Conservation (phyloP, 2,797 vertebrate genomes). For the Enteromius paludinosus region DNA sequence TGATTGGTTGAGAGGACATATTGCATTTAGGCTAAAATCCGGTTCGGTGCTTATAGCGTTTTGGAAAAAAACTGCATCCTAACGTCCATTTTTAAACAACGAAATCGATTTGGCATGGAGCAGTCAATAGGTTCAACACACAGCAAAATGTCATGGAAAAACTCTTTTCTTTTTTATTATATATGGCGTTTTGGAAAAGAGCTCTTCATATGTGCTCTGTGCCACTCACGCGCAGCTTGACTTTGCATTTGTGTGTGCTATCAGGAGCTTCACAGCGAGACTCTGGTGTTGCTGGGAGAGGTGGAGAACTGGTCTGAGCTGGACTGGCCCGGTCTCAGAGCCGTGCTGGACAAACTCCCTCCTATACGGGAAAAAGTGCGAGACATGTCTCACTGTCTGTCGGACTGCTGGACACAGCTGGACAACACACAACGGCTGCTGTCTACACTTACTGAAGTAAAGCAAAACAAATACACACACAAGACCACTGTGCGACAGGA, state of each 20-base stretch:
- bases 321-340: conserved; percentile 75
- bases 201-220: no score
- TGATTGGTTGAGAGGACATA: no score
- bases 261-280: conserved; percentile 80
- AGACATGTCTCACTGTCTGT: conserved; percentile 81
- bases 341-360: conserved; percentile 73
- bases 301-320: conserved; percentile 79
- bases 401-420: conserved; percentile 81
- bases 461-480: background rate
- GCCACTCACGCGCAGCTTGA: background rate
- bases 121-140: no score
- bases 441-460: conserved; percentile 80
- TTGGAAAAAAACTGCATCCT: no score
- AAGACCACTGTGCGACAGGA: no score
- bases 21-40: no score
- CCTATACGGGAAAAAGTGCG: conserved; percentile 78
- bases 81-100: no score
- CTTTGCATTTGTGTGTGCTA: conserved; percentile 20
- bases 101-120: no score
- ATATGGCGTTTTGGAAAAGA: no score
- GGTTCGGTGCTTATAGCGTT: no score
- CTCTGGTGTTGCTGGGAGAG: conserved; percentile 73
- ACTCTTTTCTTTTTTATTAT: no score
- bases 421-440: conserved; percentile 82
- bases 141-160: no score